A percentile compares a stretch with the other conserved stretches of the same genome.
phyloP scores from a whole-genome alignment of 2,113 vertebrate species.

The Thymallus thymallus region DNA sequence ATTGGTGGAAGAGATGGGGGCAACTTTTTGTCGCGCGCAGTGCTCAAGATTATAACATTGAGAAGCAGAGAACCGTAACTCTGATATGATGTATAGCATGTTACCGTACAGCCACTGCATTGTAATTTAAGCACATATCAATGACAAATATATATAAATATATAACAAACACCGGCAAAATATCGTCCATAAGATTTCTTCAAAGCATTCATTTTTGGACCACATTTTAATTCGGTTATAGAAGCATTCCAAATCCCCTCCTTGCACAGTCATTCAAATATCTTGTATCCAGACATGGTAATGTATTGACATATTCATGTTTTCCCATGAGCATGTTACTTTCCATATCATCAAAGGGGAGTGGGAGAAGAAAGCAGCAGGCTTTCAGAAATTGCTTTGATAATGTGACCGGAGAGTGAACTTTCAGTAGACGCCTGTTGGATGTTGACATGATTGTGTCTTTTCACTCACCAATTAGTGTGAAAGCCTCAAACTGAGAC shows the following conservation, averaged over 20 bases:
- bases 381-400: slow-evolving; percentile 25
- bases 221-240: not conserved
- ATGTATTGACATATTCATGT: slow-evolving; percentile 21
- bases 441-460: slow-evolving; percentile 20
- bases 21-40: too few relatives aligned
- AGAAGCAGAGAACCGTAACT: too few relatives aligned
- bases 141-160: too few relatives aligned
- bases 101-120: too few relatives aligned
- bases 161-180: too few relatives aligned
- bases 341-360: slow-evolving; percentile 27
- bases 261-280: not conserved
- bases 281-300: slow-evolving; percentile 8
- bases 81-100: too few relatives aligned
- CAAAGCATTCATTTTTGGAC: not conserved
- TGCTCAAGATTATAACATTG: too few relatives aligned
- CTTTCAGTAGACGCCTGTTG: slow-evolving; percentile 24
- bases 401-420: slow-evolving; percentile 57
- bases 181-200: too few relatives aligned
- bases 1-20: too few relatives aligned
- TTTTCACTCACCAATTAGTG: slow-evolving; percentile 9
- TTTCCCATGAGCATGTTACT: slow-evolving; percentile 16
- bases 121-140: too few relatives aligned
- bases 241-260: too few relatives aligned
- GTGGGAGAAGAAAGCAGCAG: slow-evolving; percentile 12
- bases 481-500: slow-evolving; percentile 16